A percentile compares a stretch with the other conserved stretches of the same genome.
These are phyloP conservation scores for Philereme transversata DNA, from an alignment of 2,888 invertebrate species.

Conservation along the genomic window DNA sequence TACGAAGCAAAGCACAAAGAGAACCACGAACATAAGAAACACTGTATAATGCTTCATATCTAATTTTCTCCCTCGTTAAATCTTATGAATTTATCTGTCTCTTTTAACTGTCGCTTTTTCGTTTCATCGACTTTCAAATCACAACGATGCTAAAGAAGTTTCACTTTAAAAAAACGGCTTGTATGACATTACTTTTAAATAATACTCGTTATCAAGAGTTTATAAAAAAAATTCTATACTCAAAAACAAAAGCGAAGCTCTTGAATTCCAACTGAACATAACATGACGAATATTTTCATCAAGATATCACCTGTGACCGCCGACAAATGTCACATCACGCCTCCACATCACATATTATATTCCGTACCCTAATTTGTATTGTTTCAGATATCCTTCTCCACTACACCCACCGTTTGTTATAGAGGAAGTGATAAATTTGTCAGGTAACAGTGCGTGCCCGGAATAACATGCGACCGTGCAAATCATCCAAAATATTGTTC, in stretches of 20 bases:
- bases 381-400: slow-evolving; percentile 30
- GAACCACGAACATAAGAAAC: too few species aligned
- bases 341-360: slow-evolving; percentile 24
- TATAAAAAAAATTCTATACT: too few species aligned
- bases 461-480: slow-evolving; percentile 71
- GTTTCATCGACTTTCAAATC: too few species aligned
- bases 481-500: slow-evolving; percentile 46
- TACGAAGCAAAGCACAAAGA: too few species aligned
- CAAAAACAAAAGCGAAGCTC: neutral
- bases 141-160: too few species aligned
- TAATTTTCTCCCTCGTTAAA: too few species aligned
- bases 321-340: slow-evolving; percentile 27
- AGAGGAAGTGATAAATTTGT: slow-evolving; percentile 69
- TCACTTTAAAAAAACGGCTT: too few species aligned
- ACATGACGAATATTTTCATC: slow-evolving; percentile 14
- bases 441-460: slow-evolving; percentile 73
- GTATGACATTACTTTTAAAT: too few species aligned
- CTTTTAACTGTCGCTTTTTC: too few species aligned
- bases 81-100: too few species aligned
- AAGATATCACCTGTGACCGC: slow-evolving; percentile 18
- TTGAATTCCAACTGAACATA: neutral
- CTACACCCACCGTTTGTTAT: slow-evolving; percentile 31
- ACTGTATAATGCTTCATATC: too few species aligned
- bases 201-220: too few species aligned
- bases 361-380: slow-evolving; percentile 32